Evolutionary conservation across 2,113 vertebrate species (phyloP).

Genomic region (Corydoras sp.): DNA sequence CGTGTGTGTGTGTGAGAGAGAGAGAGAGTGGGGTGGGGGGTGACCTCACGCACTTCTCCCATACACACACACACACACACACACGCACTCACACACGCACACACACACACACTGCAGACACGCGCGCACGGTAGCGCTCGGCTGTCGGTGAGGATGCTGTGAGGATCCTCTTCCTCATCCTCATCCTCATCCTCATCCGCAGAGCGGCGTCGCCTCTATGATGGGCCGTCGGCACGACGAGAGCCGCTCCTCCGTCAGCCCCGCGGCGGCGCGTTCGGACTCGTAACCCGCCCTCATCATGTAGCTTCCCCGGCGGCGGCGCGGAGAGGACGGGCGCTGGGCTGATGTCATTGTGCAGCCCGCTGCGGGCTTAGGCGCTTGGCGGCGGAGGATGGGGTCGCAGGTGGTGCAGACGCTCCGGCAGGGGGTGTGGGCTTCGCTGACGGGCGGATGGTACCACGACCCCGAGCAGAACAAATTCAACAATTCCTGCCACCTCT

Average conservation of each 20-base stretch:
- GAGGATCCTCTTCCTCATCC: too few relatives aligned
- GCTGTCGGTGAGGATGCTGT: background rate
- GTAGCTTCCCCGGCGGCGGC: slow-evolving; percentile 7
- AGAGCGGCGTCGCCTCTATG: slow-evolving; percentile 4
- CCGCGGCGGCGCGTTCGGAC: background rate
- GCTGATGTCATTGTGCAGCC: slow-evolving; percentile 36
- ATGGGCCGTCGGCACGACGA: slow-evolving; percentile 6
- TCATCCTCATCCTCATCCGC: background rate
- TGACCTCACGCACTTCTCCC: too few relatives aligned
- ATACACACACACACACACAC: too few relatives aligned
- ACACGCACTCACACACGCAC: too few relatives aligned
- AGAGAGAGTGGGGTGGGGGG: too few relatives aligned
- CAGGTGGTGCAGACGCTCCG: slow-evolving; percentile 83
- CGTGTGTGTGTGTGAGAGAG: too few relatives aligned
- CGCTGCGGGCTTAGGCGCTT: background rate
- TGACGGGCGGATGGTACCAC: slow-evolving; percentile 93
- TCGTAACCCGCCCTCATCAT: slow-evolving; percentile 22
- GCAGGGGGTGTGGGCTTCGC: slow-evolving; percentile 91
- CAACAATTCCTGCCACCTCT: slow-evolving; percentile 92
- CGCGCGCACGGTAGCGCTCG: background rate
- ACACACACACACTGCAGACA: too few relatives aligned
- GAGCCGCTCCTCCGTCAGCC: slow-evolving; percentile 7
- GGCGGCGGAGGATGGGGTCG: slow-evolving; percentile 71
- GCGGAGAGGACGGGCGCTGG: too few relatives aligned
- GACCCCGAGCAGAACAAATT: slow-evolving; percentile 94